Conservation (phyloP, 2,113 vertebrate genomes). For the Lagenorhynchus albirostris region DNA sequence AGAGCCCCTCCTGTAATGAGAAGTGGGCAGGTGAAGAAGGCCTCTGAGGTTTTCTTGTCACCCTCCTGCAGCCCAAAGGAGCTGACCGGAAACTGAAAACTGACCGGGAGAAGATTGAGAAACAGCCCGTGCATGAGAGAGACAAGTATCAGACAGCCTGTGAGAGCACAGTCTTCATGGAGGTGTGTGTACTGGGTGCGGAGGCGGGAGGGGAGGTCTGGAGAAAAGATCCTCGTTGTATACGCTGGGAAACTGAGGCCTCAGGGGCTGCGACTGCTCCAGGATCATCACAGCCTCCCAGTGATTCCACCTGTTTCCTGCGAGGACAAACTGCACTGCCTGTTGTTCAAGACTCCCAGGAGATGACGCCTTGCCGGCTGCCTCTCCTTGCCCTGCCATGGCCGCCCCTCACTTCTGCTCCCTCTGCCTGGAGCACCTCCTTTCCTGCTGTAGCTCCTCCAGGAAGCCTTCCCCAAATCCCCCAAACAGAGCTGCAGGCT, state of each 20-base stretch:
- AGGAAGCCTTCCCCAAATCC: not conserved
- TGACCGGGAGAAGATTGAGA: conserved; percentile 76
- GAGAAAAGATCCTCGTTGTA: not conserved
- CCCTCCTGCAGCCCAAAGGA: conserved; percentile 6
- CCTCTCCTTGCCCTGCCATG: not conserved
- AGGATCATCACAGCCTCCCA: not conserved
- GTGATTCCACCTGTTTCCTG: not conserved
- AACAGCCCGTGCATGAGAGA: conserved; percentile 66
- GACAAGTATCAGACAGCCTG: conserved; percentile 68
- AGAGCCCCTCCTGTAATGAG: not conserved
- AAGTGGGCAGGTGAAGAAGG: not conserved
- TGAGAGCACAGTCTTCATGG: conserved; percentile 60
- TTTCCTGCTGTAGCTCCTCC: not conserved
- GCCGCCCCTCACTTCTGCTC: not conserved
- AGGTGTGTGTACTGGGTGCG: conserved; percentile 15
- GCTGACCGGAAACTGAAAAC: conserved; percentile 77
- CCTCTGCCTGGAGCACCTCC: not conserved
- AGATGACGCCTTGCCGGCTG: not conserved
- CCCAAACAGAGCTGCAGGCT: not conserved
- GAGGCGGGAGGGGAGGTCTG: not conserved
- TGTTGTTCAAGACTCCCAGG: not conserved
- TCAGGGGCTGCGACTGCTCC: not conserved
- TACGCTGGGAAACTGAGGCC: not conserved
- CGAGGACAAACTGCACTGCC: not conserved
- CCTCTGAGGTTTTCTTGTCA: not conserved